Percentiles rank a stretch among this genome's conserved stretches.
Conservation (phyloP, 2,888 invertebrate genomes). For the Monochamus alternatus region DNA sequence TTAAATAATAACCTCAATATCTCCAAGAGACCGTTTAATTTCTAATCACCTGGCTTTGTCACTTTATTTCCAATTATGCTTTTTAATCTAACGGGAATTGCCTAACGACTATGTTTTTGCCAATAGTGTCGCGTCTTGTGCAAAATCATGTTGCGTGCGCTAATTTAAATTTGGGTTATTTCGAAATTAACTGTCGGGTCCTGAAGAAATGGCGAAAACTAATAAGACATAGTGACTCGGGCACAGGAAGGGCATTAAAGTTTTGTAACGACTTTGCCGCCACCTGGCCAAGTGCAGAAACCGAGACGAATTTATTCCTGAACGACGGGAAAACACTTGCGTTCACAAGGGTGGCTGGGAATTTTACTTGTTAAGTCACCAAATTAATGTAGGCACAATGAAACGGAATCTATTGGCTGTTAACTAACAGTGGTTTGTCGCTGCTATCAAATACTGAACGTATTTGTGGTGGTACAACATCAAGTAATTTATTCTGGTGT, state of each 20-base stretch:
- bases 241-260: constrained; percentile 50
- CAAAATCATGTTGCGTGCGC: background rate
- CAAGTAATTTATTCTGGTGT: too few relatives aligned
- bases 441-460: too few relatives aligned
- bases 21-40: constrained; percentile 14
- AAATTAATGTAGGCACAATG: constrained; percentile 35
- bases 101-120: background rate
- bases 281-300: constrained; percentile 66
- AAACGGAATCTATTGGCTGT: constrained; percentile 21
- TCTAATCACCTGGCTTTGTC: constrained; percentile 1
- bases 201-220: constrained; percentile 34
- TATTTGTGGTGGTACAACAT: too few relatives aligned
- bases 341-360: constrained; percentile 61
- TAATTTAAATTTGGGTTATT: background rate
- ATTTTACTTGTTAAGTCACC: constrained; percentile 36
- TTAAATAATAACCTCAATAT: constrained; percentile 19
- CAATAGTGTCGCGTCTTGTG: background rate
- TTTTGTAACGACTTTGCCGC: constrained; percentile 59
- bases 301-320: constrained; percentile 67
- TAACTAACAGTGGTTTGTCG: too few relatives aligned
- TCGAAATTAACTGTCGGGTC: background rate
- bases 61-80: constrained; percentile 3
- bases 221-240: constrained; percentile 30
- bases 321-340: constrained; percentile 62
- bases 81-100: background rate